These are phyloP conservation scores for Byasa hedistus DNA, from an alignment of 2,888 invertebrate species.

Conservation along the genomic window DNA sequence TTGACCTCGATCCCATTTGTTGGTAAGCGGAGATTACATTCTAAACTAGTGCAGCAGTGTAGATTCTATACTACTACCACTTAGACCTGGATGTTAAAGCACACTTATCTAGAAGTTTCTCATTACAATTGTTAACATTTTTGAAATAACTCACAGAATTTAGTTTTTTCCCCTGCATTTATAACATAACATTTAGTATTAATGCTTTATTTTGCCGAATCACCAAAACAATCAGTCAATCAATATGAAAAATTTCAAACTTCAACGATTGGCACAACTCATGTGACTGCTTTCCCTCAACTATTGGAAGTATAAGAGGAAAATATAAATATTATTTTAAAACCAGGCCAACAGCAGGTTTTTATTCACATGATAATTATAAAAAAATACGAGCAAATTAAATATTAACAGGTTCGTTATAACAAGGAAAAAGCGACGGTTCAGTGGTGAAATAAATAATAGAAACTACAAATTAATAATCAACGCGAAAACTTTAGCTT, in stretches of 20 bases:
- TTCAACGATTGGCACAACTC: slow-evolving; percentile 16
- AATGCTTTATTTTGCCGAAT: slow-evolving; percentile 62
- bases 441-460: slow-evolving; percentile 25
- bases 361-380: slow-evolving; percentile 23
- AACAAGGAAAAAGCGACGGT: slow-evolving; percentile 6
- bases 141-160: too few relatives aligned
- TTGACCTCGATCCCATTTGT: too few relatives aligned
- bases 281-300: slow-evolving; percentile 3
- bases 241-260: slow-evolving; percentile 8
- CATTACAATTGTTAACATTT: background rate
- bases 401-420: slow-evolving; percentile 7
- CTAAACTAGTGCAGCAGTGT: too few relatives aligned
- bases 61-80: too few relatives aligned
- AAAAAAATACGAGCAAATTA: slow-evolving; percentile 7
- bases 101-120: background rate
- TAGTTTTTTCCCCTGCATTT: too few relatives aligned
- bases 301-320: background rate
- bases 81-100: too few relatives aligned
- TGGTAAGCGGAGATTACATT: too few relatives aligned
- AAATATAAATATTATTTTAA: background rate
- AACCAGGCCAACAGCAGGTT: slow-evolving; percentile 41
- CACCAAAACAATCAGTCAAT: slow-evolving; percentile 47
- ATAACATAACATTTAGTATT: slow-evolving; percentile 17
- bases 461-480: slow-evolving; percentile 22
- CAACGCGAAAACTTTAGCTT: slow-evolving; percentile 11